A percentile compares a stretch with the other conserved stretches of the same genome.
Evolutionary conservation across 2,113 vertebrate genomes (phyloP).

Genomic region (Malurus alboscapulatus): DNA sequence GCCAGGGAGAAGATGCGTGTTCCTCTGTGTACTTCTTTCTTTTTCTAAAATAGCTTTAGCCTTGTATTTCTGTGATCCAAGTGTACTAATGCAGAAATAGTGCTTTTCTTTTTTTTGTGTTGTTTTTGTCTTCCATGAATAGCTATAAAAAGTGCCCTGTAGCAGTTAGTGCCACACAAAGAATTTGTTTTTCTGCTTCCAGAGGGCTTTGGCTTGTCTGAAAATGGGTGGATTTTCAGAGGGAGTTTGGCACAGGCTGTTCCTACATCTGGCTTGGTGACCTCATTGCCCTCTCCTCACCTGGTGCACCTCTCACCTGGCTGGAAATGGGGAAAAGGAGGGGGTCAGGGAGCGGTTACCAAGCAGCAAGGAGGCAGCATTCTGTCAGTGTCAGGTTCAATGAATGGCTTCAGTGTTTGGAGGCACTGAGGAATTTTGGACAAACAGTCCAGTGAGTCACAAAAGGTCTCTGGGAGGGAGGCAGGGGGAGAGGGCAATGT

Average conservation of each 20-base stretch:
- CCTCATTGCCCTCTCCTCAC: background rate
- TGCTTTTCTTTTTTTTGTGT: background rate
- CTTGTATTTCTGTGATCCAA: constrained; percentile 19
- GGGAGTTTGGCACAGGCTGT: background rate
- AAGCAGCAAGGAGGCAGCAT: constrained; percentile 46
- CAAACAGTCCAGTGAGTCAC: constrained; percentile 23
- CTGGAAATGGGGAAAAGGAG: background rate
- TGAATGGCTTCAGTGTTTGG: constrained; percentile 69
- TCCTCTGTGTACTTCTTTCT: background rate
- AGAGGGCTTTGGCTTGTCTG: background rate
- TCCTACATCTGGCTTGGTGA: constrained; percentile 18
- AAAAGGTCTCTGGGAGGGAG: constrained; percentile 45
- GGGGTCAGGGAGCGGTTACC: constrained; percentile 13
- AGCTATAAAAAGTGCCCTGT: background rate
- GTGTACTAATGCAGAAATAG: background rate
- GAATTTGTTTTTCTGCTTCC: constrained; percentile 23
- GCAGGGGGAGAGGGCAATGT: background rate
- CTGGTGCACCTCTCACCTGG: constrained; percentile 48
- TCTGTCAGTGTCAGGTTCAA: constrained; percentile 24
- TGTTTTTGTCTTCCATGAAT: background rate
- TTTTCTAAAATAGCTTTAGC: constrained; percentile 7
- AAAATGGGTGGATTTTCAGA: background rate
- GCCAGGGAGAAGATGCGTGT: background rate
- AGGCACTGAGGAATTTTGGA: constrained; percentile 39
- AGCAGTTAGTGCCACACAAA: constrained; percentile 16